phyloP scores from a whole-genome alignment of 2,797 vertebrate species.

The Tamandua tetradactyla region DNA sequence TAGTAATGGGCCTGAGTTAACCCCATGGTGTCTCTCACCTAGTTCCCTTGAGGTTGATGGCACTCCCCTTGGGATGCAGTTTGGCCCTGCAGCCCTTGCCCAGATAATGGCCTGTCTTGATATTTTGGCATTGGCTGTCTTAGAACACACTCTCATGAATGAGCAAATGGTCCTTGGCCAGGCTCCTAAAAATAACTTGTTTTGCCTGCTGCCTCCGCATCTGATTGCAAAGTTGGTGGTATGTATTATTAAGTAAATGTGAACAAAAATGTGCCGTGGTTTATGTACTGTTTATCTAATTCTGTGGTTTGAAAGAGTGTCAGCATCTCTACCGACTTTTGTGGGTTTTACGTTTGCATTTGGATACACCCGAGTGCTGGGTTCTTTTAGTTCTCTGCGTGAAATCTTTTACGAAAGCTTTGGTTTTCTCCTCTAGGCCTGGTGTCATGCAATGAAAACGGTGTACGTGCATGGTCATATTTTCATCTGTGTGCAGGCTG shows the following conservation, averaged over 20 bases:
- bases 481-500: conserved; percentile 80
- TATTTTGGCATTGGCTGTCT: conserved; percentile 42
- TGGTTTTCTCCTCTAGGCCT: neutral
- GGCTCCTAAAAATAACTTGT: conserved; percentile 62
- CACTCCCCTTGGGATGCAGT: neutral
- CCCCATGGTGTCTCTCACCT: neutral
- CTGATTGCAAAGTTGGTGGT: conserved; percentile 57
- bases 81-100: neutral
- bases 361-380: neutral
- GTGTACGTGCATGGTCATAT: conserved; percentile 39
- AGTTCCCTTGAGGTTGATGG: neutral
- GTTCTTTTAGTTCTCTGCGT: neutral
- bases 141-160: conserved; percentile 29
- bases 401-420: neutral
- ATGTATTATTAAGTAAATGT: conserved; percentile 45
- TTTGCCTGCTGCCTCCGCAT: conserved; percentile 40
- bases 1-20: neutral
- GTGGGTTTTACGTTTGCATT: neutral
- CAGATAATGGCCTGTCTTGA: neutral
- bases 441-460: conserved; percentile 43
- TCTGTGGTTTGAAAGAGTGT: neutral
- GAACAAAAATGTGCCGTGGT: neutral
- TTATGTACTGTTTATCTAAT: neutral
- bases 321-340: neutral
- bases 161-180: conserved; percentile 60